Percentiles rank a stretch among this genome's conserved stretches.
phyloP scores from a whole-genome alignment of 2,113 vertebrate species.

The Scomber colias region DNA sequence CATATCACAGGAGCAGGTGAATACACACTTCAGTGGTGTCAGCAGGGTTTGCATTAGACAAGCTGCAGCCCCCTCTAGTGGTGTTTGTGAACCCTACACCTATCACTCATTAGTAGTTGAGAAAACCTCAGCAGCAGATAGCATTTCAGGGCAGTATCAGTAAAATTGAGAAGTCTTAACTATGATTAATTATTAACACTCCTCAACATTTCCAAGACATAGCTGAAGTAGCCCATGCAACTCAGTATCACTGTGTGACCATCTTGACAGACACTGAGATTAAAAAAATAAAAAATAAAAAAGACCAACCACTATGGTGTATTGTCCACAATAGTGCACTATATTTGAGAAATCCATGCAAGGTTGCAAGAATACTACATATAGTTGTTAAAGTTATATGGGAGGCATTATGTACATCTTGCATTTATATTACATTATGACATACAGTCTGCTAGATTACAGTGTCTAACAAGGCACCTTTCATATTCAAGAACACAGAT shows the following conservation, averaged over 20 bases:
- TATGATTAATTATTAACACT: background rate
- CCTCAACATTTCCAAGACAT: background rate
- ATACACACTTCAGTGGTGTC: background rate
- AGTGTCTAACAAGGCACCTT: background rate
- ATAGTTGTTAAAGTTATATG: background rate
- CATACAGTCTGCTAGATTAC: background rate
- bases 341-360: conserved; percentile 22
- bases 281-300: background rate
- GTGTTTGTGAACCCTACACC: background rate
- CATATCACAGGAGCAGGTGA: background rate
- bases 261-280: background rate
- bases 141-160: rapidly evolving
- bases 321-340: background rate
- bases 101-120: too few relatives aligned
- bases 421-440: background rate
- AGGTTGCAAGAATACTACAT: conserved; percentile 6
- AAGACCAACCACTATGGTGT: background rate
- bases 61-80: conserved; percentile 60
- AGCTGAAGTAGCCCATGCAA: too few relatives aligned
- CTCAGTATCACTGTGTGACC: background rate
- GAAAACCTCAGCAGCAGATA: background rate
- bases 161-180: background rate
- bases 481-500: background rate
- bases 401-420: background rate
- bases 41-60: background rate